Conservation (phyloP, 2,888 invertebrate genomes). For the Alsophila aescularia region DNA sequence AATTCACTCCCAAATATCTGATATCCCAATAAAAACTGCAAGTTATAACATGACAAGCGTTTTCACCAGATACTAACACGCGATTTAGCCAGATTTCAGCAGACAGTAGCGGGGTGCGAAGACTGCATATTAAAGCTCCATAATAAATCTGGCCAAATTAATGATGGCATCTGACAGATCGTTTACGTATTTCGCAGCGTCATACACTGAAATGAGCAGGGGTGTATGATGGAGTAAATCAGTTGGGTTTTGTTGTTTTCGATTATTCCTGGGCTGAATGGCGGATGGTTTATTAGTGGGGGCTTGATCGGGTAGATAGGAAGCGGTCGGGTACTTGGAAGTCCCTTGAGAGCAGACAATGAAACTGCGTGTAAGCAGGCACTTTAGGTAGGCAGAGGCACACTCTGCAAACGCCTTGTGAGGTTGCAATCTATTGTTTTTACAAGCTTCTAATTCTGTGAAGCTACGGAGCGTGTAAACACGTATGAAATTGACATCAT, state of each 20-base stretch:
- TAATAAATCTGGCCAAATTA: constrained; percentile 81
- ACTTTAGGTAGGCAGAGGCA: too few relatives aligned
- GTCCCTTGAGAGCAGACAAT: constrained; percentile 17
- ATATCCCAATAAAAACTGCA: constrained; percentile 5
- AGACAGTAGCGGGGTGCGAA: constrained; percentile 30
- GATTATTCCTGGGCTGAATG: constrained; percentile 17
- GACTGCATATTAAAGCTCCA: constrained; percentile 55
- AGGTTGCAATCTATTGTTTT: neutral
- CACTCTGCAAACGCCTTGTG: neutral
- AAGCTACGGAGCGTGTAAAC: too few relatives aligned
- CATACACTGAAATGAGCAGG: constrained; percentile 69
- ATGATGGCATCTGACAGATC: constrained; percentile 76
- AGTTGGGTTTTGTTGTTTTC: constrained; percentile 40
- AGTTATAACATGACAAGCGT: constrained; percentile 25
- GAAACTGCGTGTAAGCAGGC: constrained; percentile 20
- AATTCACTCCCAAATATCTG: neutral
- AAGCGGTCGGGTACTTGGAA: constrained; percentile 8
- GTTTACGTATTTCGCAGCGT: constrained; percentile 75
- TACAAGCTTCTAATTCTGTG: neutral
- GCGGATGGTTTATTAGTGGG: neutral
- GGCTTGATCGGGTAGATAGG: constrained; percentile 19
- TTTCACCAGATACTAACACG: constrained; percentile 13
- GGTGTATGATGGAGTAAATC: constrained; percentile 49
- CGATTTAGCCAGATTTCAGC: constrained; percentile 21
- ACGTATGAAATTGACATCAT: too few relatives aligned